A percentile compares a stretch with the other conserved stretches of the same genome.
These are phyloP conservation scores for Megaceryle alcyon DNA, from an alignment of 2,797 vertebrate species.

Conservation along the genomic window DNA sequence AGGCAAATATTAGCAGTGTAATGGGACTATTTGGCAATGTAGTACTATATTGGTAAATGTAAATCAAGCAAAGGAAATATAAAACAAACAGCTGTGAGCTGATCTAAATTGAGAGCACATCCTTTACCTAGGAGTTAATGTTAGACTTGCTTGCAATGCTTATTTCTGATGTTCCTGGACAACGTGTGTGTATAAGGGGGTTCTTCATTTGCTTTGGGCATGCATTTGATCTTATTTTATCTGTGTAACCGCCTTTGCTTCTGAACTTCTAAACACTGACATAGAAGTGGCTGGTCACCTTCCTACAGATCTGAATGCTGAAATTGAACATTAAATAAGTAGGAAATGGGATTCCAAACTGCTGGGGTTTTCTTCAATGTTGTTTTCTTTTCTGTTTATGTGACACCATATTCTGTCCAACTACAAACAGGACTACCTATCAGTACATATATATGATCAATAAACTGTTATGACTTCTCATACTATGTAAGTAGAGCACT, in stretches of 20 bases:
- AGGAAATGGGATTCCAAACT: neutral
- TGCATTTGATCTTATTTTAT: neutral
- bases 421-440: neutral
- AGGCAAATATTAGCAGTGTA: constrained; percentile 27
- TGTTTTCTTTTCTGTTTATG: neutral
- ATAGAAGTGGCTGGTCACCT: neutral
- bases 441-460: neutral
- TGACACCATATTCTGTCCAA: neutral
- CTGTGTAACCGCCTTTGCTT: neutral
- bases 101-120: neutral
- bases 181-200: too few relatives aligned
- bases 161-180: neutral
- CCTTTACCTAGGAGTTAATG: neutral
- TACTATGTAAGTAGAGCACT: neutral
- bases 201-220: neutral
- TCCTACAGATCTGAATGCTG: neutral
- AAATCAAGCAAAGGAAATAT: constrained; percentile 34
- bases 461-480: neutral
- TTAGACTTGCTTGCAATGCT: neutral
- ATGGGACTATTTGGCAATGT: neutral
- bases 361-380: neutral
- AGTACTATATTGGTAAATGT: neutral
- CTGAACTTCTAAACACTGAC: neutral
- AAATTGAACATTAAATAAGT: neutral
- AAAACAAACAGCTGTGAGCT: neutral